Conservation (phyloP, 2,797 vertebrate genomes). For the Syngnathus acus region DNA sequence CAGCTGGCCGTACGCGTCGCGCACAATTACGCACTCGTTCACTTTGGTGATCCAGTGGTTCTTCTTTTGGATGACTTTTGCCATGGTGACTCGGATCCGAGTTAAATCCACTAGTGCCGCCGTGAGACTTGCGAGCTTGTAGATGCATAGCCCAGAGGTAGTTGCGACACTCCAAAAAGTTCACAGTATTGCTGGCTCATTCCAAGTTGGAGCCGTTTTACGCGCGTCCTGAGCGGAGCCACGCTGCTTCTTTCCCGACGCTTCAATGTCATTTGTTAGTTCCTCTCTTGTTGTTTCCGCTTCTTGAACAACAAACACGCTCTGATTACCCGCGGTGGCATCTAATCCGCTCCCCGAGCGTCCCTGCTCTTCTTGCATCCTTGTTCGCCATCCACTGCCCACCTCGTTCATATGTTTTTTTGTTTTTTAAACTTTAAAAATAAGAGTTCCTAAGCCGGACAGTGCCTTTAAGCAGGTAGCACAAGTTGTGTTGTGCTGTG, state of each 20-base stretch:
- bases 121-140: slow-evolving; percentile 20
- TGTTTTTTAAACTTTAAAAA: slow-evolving; percentile 14
- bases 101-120: slow-evolving; percentile 48
- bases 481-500: slow-evolving; percentile 58
- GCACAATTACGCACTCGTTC: slow-evolving; percentile 70
- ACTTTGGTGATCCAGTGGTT: slow-evolving; percentile 85
- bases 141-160: slow-evolving; percentile 43
- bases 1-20: slow-evolving; percentile 70
- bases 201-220: slow-evolving; percentile 36
- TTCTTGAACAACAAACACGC: slow-evolving; percentile 36
- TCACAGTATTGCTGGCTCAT: slow-evolving; percentile 31
- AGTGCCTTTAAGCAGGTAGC: slow-evolving; percentile 75
- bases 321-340: slow-evolving; percentile 25
- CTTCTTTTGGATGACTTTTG: slow-evolving; percentile 84
- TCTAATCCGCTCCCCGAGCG: slow-evolving; percentile 28
- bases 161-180: slow-evolving; percentile 47
- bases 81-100: slow-evolving; percentile 62
- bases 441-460: background rate
- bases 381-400: background rate
- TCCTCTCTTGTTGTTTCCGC: slow-evolving; percentile 46
- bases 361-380: slow-evolving; percentile 18
- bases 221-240: slow-evolving; percentile 33
- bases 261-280: slow-evolving; percentile 32
- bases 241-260: slow-evolving; percentile 25
- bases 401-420: slow-evolving; percentile 16